These are phyloP conservation scores for Drosophila cognata DNA, from an alignment of 2,888 invertebrate species.

Conservation along the genomic window DNA sequence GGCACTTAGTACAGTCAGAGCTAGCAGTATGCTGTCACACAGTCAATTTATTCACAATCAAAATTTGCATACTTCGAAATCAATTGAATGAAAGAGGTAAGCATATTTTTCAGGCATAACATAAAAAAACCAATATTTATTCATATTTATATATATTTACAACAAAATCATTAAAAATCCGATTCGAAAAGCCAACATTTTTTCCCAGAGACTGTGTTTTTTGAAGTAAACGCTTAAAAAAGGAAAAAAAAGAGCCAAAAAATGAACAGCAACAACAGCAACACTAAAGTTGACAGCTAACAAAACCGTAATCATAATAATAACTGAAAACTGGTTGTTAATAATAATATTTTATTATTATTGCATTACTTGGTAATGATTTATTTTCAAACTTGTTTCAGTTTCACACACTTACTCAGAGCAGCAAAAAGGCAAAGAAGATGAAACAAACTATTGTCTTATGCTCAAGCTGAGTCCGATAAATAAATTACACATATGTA, in stretches of 20 bases:
- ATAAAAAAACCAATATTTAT: background rate
- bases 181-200: background rate
- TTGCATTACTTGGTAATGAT: conserved; percentile 77
- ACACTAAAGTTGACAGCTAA: conserved; percentile 55
- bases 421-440: background rate
- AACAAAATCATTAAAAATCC: background rate
- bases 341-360: conserved; percentile 76
- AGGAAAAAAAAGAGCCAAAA: conserved; percentile 24
- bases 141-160: no score
- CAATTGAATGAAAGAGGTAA: background rate
- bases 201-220: conserved; percentile 46
- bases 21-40: conserved; percentile 20
- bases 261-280: conserved; percentile 27
- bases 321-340: conserved; percentile 72
- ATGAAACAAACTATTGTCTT: conserved; percentile 6
- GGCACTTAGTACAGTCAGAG: conserved; percentile 51
- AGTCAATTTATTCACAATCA: background rate
- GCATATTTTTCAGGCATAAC: background rate
- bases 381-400: conserved; percentile 56
- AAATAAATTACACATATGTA: conserved; percentile 5
- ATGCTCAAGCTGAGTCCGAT: conserved; percentile 5
- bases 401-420: conserved; percentile 34
- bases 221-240: conserved; percentile 22
- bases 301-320: conserved; percentile 64
- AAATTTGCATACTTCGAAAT: background rate